Conservation (phyloP, 2,113 vertebrate genomes). For the Nesoenas mayeri region DNA sequence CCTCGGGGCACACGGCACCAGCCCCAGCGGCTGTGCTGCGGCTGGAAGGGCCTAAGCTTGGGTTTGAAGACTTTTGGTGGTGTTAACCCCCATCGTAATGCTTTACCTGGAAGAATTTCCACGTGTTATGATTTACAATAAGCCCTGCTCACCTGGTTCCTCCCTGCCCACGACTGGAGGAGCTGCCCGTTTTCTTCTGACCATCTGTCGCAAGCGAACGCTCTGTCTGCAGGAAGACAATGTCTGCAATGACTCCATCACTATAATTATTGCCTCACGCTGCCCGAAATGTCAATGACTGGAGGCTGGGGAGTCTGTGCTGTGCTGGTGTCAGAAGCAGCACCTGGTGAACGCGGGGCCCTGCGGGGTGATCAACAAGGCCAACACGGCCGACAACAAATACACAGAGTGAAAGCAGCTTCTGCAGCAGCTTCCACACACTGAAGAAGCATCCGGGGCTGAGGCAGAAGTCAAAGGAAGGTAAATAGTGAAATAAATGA, state of each 20-base stretch:
- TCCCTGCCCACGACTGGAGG: background rate
- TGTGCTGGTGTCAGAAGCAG: accelerated
- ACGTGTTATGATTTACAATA: background rate
- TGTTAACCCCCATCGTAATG: background rate
- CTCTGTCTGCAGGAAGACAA: background rate
- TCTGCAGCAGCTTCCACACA: background rate
- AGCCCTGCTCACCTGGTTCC: background rate
- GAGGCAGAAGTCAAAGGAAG: background rate
- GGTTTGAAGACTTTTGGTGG: background rate
- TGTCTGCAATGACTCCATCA: background rate
- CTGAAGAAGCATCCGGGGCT: background rate
- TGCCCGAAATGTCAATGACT: background rate
- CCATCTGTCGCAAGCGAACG: background rate
- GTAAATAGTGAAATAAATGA: background rate
- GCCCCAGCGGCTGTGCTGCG: background rate
- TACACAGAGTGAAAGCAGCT: accelerated
- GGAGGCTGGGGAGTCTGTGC: background rate
- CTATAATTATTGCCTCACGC: accelerated
- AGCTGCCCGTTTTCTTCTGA: background rate
- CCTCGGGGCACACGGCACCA: too few relatives aligned
- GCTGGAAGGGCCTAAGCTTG: background rate
- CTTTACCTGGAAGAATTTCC: background rate
- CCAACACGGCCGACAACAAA: accelerated
- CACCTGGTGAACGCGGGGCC: accelerated
- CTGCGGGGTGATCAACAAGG: background rate